Evolutionary conservation across 2,797 vertebrate genomes (phyloP), one percentile per base, ranked within the genome.

Genomic region (Phoeniculus purpureus): DNA sequence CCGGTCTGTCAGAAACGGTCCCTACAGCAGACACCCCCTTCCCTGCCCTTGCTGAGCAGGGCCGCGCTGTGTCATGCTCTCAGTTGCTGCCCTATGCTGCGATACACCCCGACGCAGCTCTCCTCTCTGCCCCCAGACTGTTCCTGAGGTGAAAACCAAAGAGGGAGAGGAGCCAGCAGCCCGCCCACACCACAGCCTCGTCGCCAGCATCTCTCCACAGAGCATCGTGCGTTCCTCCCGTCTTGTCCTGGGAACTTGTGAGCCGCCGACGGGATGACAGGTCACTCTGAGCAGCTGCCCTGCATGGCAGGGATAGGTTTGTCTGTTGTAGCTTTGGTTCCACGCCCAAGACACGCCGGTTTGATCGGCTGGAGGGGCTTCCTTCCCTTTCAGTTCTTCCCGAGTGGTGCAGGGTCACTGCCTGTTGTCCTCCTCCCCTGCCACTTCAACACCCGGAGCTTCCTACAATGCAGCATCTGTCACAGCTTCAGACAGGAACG

Each of bases 291-390:
- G 97, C 77, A 64, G 97, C 87, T 94, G 98, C 98, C 98, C 99
- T 99, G 99, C 99, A 99, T 97, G 98, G 99, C 99, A 99, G 99
- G 98, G 98, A 99, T 98, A 98, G 95, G 96, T 96, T 98, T 97
- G 98, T 97, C 98, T 96, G 97, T 95, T 96, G 93, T 97, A 97
- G 98, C 98, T 98, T 98, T 99, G 98, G 98, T 98, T 98, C 97
- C 96, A 96, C 96, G 96, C 97, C 98, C 97, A 97, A 97, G 97
- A 98, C 96, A 97, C 93, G 94, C 93, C 96, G 91, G 96, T 85
- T 97, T 79, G 84, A 96, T 96, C 95, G 96, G 93, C 95, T 97
- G 94, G 94, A 95, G 96, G 91, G 91, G 87, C 91, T 95, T 96
- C 94, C 90, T 94, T 96, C 89, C 93, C 67, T 50, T 92, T 76